Percentiles rank a stretch among this genome's conserved stretches.
These are phyloP conservation scores for Coelinius sp. DNA, from an alignment of 2,888 invertebrate genomes.

Conservation along the genomic window DNA sequence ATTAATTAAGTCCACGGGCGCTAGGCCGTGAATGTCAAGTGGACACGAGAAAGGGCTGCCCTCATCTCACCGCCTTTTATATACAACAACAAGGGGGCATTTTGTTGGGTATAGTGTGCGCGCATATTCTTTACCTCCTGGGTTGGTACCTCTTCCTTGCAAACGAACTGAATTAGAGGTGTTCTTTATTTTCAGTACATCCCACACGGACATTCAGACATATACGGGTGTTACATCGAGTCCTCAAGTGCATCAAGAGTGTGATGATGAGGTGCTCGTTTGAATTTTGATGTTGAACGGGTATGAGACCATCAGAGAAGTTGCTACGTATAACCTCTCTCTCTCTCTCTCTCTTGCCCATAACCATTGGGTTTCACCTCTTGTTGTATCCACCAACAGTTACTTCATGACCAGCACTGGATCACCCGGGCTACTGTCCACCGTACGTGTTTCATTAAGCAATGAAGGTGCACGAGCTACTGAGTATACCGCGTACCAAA, in stretches of 20 bases:
- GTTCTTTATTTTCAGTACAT: slow-evolving; percentile 16
- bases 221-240: neutral
- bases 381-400: neutral
- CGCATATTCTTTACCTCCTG: neutral
- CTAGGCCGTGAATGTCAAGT: slow-evolving; percentile 55
- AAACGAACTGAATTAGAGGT: slow-evolving; percentile 21
- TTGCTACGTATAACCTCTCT: too few relatives aligned
- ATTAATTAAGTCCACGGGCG: slow-evolving; percentile 56
- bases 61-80: slow-evolving; percentile 18
- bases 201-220: neutral
- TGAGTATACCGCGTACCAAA: slow-evolving; percentile 43
- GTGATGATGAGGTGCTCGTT: slow-evolving; percentile 51
- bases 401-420: neutral
- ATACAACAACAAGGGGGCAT: slow-evolving; percentile 8
- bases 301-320: neutral
- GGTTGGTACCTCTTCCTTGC: neutral
- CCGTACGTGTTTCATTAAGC: slow-evolving; percentile 45
- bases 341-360: neutral
- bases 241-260: neutral
- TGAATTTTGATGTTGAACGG: slow-evolving; percentile 44
- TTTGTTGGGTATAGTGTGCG: neutral
- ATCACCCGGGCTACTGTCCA: slow-evolving; percentile 6
- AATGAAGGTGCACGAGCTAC: slow-evolving; percentile 30
- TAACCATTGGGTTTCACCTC: neutral
- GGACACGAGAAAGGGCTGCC: slow-evolving; percentile 45